Evolutionary conservation across 35 echinoderm and acorn worm species (phyloP), one percentile per base, ranked within the genome.

Genomic region (Holothuria glaberrima): DNA sequence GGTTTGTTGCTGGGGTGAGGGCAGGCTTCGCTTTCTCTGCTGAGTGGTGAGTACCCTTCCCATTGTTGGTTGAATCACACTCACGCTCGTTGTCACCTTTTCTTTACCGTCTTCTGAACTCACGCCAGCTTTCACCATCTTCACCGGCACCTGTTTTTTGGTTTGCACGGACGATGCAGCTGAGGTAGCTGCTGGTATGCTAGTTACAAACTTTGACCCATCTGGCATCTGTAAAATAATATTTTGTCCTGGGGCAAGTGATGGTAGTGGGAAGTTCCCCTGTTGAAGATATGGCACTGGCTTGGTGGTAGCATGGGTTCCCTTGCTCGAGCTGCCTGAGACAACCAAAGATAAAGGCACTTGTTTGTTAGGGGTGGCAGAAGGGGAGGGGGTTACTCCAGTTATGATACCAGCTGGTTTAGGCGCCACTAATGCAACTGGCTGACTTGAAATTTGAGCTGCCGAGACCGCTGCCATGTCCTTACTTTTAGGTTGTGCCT

Each of bases 161-260:
- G 52, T 7, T 61, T 19, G 3, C 20, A 78, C 16, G 9, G 74
- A 27, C 0, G 74, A 22, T n/a, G 74, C 16, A 1, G 80, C 31
- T 30, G 80, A 13, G 12, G 54, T 1, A 61, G 25, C 34, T 9
- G 59, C 85, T 0, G 85, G 85, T 22, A 87, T 69, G 30, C 85
- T 87, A 30, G 85, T 87, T 12, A 87, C 63, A 52, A 87, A 87
- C 21, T 87, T 87, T 13, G 85, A 87, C 9, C 85, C 85, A 50
- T 87, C 85, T 13, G 85, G 85, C 85, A 87, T 87, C 58, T 87
- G 85, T 14, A 87, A 28, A 30, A 87, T 87, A 17, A 87, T 87
- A 50, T 87, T 87, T 71, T 87, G 85, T 14, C 85, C 85, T 6
- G 85, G 61, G 22, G 61, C 85, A 68, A 87, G 33, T 26, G 61